phyloP scores from a whole-genome alignment of 2,888 invertebrate genomes.

The Tenthredo distinguenda region DNA sequence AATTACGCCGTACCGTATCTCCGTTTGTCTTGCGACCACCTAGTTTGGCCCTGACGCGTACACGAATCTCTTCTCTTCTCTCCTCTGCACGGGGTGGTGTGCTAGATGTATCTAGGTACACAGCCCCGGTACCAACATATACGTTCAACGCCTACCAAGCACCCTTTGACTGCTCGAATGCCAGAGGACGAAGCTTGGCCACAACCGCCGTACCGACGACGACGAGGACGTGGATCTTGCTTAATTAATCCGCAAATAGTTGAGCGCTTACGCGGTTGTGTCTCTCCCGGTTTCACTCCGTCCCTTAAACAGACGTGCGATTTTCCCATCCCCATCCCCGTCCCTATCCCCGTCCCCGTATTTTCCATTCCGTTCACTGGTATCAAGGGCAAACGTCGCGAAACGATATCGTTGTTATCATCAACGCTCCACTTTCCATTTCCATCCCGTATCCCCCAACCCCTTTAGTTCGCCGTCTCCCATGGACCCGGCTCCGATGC shows the following conservation, averaged over 20 bases:
- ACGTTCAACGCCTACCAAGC: not conserved
- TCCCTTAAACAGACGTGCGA: constrained; percentile 10
- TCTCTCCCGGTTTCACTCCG: not conserved
- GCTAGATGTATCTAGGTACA: constrained; percentile 35
- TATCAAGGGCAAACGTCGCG: constrained; percentile 15
- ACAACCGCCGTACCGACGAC: constrained; percentile 8
- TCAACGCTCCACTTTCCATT: constrained; percentile 51
- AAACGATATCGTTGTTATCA: constrained; percentile 43
- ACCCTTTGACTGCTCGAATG: constrained; percentile 46
- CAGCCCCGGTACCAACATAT: not conserved
- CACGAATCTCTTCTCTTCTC: not conserved
- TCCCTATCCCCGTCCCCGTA: constrained; percentile 10
- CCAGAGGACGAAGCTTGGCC: constrained; percentile 28
- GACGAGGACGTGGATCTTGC: constrained; percentile 37
- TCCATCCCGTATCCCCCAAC: not conserved
- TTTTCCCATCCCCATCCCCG: constrained; percentile 1
- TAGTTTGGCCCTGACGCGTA: constrained; percentile 54
- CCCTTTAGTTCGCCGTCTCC: not conserved
- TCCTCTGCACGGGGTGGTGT: not conserved
- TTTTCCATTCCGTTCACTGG: constrained; percentile 44
- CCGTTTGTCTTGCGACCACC: constrained; percentile 61
- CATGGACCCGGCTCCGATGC: not conserved
- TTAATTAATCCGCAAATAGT: constrained; percentile 54
- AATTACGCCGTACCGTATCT: constrained; percentile 63
- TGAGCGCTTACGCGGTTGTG: constrained; percentile 34